Percentiles rank a stretch among this genome's conserved stretches.
phyloP scores from a whole-genome alignment of 2,113 vertebrate genomes.

The Macrotis lagotis region DNA sequence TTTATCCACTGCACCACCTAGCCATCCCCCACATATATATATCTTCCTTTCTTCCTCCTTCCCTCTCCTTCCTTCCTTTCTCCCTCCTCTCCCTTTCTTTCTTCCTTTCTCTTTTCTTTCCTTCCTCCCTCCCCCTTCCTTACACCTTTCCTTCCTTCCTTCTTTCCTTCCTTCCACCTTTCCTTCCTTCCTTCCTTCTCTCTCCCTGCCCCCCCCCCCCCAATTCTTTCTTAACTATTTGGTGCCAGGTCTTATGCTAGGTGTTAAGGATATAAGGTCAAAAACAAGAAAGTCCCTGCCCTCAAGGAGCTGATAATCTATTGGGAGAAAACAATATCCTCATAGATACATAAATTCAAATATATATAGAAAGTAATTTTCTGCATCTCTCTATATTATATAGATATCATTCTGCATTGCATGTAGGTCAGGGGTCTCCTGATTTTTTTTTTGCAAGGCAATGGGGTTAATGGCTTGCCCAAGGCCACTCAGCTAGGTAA shows the following conservation, averaged over 20 bases:
- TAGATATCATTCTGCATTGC: neutral
- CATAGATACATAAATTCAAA: neutral
- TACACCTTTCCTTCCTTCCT: no score
- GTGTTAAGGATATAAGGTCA: neutral
- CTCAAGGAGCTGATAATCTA: neutral
- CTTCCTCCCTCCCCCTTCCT: no score
- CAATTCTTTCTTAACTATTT: neutral
- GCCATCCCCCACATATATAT: no score
- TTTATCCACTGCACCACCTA: no score
- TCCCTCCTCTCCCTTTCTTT: no score
- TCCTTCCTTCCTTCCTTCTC: no score
- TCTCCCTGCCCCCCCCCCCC: fast-evolving
- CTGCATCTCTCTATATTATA: neutral
- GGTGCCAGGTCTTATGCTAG: neutral
- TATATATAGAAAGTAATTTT: neutral
- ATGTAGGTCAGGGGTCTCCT: neutral
- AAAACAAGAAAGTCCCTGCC: neutral
- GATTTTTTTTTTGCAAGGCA: no score
- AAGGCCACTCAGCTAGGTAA: no score
- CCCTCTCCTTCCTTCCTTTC: no score
- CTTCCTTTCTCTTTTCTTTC: no score
- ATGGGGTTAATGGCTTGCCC: no score
- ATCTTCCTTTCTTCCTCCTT: no score
- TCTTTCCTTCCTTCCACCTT: neutral
- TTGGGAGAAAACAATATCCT: neutral